Percentiles rank a stretch among this genome's conserved stretches.
Conservation (phyloP, 2,113 vertebrate species). For the Taurulus bubalis region DNA sequence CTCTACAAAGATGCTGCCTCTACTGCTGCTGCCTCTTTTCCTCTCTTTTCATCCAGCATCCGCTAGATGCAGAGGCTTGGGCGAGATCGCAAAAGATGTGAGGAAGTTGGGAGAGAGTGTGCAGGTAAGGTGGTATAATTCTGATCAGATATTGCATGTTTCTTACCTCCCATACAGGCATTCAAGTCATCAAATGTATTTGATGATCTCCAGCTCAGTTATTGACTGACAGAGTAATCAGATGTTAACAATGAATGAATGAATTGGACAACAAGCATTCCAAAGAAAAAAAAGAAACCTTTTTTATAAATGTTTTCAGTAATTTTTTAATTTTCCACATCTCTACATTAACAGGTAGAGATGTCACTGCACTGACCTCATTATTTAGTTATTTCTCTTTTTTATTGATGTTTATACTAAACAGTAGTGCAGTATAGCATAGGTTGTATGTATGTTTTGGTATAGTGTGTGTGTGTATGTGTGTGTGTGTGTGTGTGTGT, state of each 20-base stretch:
- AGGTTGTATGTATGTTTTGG: not conserved
- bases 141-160: not conserved
- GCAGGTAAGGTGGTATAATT: constrained; percentile 30
- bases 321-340: not conserved
- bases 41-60: not conserved
- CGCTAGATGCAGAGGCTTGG: fast-evolving
- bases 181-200: not conserved
- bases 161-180: not conserved
- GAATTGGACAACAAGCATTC: not conserved
- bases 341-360: not conserved
- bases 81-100: fast-evolving
- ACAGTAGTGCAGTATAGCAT: not conserved
- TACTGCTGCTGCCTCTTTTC: constrained; percentile 43
- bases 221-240: not conserved
- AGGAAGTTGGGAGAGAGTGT: fast-evolving
- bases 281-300: not conserved
- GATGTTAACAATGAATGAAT: not conserved
- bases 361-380: not conserved
- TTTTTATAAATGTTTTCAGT: not conserved
- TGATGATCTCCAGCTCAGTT: not conserved
- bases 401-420: not conserved
- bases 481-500: not conserved
- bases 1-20: constrained; percentile 20
- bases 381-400: not conserved
- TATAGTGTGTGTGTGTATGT: not conserved